Percentiles rank a stretch among this genome's conserved stretches.
These are phyloP conservation scores for Morpho deidamia DNA, from an alignment of 2,888 invertebrate species.

Conservation along the genomic window DNA sequence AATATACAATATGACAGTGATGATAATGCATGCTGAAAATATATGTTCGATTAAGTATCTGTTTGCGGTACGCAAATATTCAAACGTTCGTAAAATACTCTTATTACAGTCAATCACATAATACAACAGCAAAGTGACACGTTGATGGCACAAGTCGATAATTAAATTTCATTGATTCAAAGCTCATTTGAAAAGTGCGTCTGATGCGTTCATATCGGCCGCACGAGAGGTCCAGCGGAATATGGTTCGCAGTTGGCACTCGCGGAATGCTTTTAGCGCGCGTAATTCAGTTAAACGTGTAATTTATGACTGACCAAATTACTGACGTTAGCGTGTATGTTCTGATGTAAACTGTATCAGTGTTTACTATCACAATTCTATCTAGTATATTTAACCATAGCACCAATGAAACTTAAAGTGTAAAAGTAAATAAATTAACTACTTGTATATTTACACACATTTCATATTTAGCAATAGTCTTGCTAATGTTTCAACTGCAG, in stretches of 20 bases:
- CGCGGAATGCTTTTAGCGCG: constrained; percentile 69
- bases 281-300: constrained; percentile 77
- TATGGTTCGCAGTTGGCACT: constrained; percentile 54
- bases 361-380: background rate
- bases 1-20: no score
- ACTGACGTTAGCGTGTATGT: constrained; percentile 60
- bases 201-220: constrained; percentile 51
- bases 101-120: no score
- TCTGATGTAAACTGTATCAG: constrained; percentile 31
- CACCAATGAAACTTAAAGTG: no score
- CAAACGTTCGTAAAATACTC: no score
- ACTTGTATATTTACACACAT: no score
- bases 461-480: no score
- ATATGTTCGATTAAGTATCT: no score
- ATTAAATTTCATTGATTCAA: constrained; percentile 56
- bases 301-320: constrained; percentile 75
- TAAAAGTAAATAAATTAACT: no score
- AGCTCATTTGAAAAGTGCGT: constrained; percentile 56
- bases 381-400: background rate
- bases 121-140: constrained; percentile 9
- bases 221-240: constrained; percentile 43
- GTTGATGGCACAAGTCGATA: constrained; percentile 30
- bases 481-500: no score
- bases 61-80: no score
- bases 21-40: no score